Conservation (phyloP, 2,888 invertebrate species). For the Tetranychus truncatus region DNA sequence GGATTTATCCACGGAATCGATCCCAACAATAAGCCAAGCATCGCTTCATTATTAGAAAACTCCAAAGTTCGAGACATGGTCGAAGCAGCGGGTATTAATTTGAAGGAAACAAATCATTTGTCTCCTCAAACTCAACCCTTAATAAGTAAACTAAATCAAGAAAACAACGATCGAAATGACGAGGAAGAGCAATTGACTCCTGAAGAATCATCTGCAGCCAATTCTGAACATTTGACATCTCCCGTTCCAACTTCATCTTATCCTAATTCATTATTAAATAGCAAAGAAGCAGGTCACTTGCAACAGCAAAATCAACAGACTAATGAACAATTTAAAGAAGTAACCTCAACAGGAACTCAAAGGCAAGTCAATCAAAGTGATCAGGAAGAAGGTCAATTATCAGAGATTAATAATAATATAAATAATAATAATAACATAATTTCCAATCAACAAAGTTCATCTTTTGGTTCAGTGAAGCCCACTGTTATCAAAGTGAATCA, state of each 20-base stretch:
- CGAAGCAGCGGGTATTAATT: neutral
- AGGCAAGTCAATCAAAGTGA: neutral
- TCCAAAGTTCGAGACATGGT: neutral
- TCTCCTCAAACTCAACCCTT: slow-evolving; percentile 2
- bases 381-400: neutral
- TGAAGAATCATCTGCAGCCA: neutral
- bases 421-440: neutral
- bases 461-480: neutral
- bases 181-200: neutral
- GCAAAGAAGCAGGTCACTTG: neutral
- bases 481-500: neutral
- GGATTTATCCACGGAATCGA: neutral
- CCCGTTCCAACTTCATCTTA: neutral
- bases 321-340: neutral
- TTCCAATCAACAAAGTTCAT: neutral
- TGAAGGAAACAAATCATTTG: neutral
- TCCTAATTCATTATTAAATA: neutral
- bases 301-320: neutral
- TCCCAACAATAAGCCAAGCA: neutral
- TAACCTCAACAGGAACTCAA: neutral
- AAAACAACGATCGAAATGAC: neutral
- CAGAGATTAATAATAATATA: neutral
- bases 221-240: slow-evolving; percentile 4
- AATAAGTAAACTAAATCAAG: neutral
- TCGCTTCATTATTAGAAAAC: neutral